Conservation (phyloP, 1,140 invertebrate genomes). For the Littorina saxatilis region DNA sequence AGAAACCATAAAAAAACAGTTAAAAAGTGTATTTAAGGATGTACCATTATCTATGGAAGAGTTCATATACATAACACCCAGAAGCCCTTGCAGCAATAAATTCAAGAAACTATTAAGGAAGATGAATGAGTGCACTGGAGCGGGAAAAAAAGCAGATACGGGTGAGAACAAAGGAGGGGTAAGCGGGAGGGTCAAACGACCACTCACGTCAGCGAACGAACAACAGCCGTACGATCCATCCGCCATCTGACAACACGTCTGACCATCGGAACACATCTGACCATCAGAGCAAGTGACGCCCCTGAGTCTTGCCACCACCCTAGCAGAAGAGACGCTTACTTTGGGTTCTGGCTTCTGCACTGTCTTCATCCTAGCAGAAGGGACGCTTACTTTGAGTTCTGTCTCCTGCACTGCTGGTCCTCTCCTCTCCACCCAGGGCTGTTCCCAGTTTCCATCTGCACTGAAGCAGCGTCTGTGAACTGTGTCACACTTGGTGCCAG, state of each 20-base stretch:
- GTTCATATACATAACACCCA: too few species aligned
- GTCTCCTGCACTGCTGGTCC: conserved; percentile 46
- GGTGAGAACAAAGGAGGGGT: too few species aligned
- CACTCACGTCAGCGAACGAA: conserved; percentile 57
- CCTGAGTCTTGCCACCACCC: conserved; percentile 62
- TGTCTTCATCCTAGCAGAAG: conserved; percentile 60
- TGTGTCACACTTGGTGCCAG: conserved; percentile 60
- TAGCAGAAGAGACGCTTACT: conserved; percentile 71
- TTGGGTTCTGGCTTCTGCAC: conserved; percentile 61
- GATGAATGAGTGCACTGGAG: too few species aligned
- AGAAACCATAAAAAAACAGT: too few species aligned
- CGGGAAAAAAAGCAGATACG: too few species aligned
- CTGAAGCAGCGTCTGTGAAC: conserved; percentile 47
- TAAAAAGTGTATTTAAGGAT: too few species aligned
- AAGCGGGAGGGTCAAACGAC: conserved; percentile 4
- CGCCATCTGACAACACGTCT: conserved; percentile 74
- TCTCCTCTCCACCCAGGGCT: conserved; percentile 40
- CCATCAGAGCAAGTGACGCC: conserved; percentile 69
- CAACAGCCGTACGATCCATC: conserved; percentile 74
- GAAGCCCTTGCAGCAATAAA: too few species aligned
- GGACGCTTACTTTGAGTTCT: conserved; percentile 71
- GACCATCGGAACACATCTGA: conserved; percentile 67
- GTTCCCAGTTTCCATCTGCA: conserved; percentile 1
- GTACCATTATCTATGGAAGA: too few species aligned
- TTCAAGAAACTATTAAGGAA: too few species aligned